Conservation (phyloP, 2,113 vertebrate species). For the Naja naja region DNA sequence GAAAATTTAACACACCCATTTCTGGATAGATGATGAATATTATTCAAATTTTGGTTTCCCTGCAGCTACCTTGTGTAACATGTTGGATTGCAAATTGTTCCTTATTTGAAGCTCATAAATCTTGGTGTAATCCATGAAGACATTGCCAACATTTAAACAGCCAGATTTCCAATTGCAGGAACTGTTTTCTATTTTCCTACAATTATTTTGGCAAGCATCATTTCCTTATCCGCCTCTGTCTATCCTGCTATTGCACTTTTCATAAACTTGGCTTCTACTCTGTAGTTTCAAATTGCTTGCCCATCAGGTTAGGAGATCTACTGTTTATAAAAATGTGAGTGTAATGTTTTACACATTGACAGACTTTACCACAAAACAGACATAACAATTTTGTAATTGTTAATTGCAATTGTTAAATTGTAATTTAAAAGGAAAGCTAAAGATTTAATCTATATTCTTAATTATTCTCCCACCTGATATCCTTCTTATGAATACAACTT, state of each 20-base stretch:
- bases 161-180: conserved; percentile 29
- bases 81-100: conserved; percentile 34
- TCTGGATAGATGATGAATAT: not conserved
- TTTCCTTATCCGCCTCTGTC: conserved; percentile 4
- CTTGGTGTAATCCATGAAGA: conserved; percentile 21
- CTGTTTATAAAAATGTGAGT: conserved; percentile 15
- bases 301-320: conserved; percentile 44
- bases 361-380: not conserved
- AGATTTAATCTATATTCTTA: not conserved
- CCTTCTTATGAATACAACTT: not conserved
- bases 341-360: conserved; percentile 17
- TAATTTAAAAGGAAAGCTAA: conserved; percentile 10
- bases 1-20: conserved; percentile 27
- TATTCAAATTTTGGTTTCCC: conserved; percentile 37
- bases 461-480: not conserved
- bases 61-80: conserved; percentile 44
- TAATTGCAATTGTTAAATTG: not conserved
- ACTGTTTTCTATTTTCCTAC: not conserved
- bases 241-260: conserved; percentile 28
- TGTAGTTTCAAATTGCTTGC: conserved; percentile 24
- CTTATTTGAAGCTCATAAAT: conserved; percentile 38
- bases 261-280: not conserved
- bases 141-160: conserved; percentile 36
- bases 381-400: not conserved
- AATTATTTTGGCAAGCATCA: conserved; percentile 29